A percentile compares a stretch with the other conserved stretches of the same genome.
Conservation (phyloP, 1,140 invertebrate genomes). For the Zaprionus tsacasi region DNA sequence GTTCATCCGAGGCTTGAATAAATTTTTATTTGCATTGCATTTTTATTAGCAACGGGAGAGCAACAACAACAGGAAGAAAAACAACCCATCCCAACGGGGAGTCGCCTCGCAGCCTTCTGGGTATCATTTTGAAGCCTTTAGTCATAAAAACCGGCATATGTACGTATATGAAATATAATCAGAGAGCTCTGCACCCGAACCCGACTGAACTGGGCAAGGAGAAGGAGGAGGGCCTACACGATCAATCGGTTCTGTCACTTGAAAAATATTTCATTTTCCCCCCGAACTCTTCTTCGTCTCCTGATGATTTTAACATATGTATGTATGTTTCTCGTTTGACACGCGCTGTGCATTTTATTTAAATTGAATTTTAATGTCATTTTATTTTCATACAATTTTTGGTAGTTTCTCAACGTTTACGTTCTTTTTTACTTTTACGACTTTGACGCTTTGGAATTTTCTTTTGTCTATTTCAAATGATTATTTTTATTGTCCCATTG, state of each 20-base stretch:
- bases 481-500: constrained; percentile 56
- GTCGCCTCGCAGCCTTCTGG: constrained; percentile 42
- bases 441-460: constrained; percentile 69
- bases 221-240: constrained; percentile 10
- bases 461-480: constrained; percentile 42
- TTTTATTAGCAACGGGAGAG: constrained; percentile 51
- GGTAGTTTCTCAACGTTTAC: constrained; percentile 40
- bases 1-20: constrained; percentile 46
- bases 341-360: constrained; percentile 75
- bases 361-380: constrained; percentile 69
- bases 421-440: constrained; percentile 61
- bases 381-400: constrained; percentile 61
- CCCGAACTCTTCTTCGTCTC: background rate
- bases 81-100: constrained; percentile 47
- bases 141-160: constrained; percentile 56
- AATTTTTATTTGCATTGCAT: constrained; percentile 67
- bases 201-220: constrained; percentile 1
- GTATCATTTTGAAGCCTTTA: constrained; percentile 55
- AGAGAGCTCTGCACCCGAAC: constrained; percentile 28
- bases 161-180: constrained; percentile 60
- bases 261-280: constrained; percentile 27
- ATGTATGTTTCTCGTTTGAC: constrained; percentile 59
- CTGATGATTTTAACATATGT: constrained; percentile 44
- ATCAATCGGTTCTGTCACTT: constrained; percentile 39
- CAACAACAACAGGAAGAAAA: background rate